Percentiles rank a stretch among this genome's conserved stretches.
These are phyloP conservation scores for Oncorhynchus nerka DNA, from an alignment of 2,113 vertebrate genomes.

Conservation along the genomic window DNA sequence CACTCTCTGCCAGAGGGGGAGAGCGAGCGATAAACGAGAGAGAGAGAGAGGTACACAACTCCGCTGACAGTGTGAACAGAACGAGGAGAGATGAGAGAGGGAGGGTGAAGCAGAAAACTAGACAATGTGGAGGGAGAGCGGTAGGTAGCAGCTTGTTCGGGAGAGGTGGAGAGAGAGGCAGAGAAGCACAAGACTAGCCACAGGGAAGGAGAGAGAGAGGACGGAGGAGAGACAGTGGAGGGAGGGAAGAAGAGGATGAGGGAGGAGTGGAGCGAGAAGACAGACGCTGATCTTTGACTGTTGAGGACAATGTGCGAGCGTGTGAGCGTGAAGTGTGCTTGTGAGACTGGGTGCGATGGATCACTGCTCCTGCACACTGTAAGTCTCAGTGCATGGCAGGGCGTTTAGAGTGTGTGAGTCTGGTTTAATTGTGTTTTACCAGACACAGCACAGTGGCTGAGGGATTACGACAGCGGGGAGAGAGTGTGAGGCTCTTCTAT, in stretches of 20 bases:
- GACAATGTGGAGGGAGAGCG: constrained; percentile 2
- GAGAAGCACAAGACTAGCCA: constrained; percentile 17
- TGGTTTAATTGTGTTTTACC: not conserved
- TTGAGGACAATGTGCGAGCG: constrained; percentile 4
- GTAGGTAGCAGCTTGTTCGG: too few relatives aligned
- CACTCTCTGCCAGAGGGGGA: not conserved
- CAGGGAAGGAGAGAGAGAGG: constrained; percentile 11
- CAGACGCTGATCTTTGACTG: constrained; percentile 11
- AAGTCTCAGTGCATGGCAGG: too few relatives aligned
- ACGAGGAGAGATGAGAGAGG: constrained; percentile 47
- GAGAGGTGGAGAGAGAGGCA: constrained; percentile 15
- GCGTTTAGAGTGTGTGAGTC: too few relatives aligned
- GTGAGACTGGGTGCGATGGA: constrained; percentile 14
- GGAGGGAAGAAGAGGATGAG: constrained; percentile 38
- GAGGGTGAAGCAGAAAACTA: constrained; percentile 27
- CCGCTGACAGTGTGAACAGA: constrained; percentile 40
- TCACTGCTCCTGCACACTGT: not conserved
- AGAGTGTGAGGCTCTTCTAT: not conserved
- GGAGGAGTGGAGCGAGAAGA: constrained; percentile 37
- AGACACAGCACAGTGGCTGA: not conserved
- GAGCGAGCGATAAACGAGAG: constrained; percentile 16
- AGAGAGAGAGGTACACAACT: constrained; percentile 1
- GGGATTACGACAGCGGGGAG: not conserved
- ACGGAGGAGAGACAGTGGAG: constrained; percentile 2
- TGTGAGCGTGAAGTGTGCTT: constrained; percentile 11